Evolutionary conservation across 2,888 invertebrate species (phyloP).

Genomic region (Idaea straminata): DNA sequence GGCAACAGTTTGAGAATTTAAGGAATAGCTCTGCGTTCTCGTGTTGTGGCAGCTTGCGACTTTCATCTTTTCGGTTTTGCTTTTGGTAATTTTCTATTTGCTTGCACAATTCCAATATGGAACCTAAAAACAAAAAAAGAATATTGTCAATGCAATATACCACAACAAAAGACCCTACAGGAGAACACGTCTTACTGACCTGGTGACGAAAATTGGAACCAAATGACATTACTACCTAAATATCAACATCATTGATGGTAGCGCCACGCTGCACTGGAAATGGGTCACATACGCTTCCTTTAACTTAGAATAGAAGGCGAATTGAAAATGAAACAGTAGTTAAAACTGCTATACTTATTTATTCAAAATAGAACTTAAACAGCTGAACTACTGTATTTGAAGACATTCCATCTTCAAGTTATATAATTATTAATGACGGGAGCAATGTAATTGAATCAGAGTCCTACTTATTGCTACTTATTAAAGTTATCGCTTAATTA

Average conservation of each 20-base stretch:
- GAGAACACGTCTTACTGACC: neutral
- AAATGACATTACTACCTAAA: neutral
- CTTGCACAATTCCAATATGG: slow-evolving; percentile 67
- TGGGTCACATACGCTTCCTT: neutral
- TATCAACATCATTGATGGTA: neutral
- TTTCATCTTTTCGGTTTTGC: slow-evolving; percentile 71
- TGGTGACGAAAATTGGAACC: neutral
- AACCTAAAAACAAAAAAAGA: slow-evolving; percentile 74
- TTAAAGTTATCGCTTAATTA: neutral
- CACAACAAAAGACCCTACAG: slow-evolving; percentile 19
- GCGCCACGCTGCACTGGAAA: neutral
- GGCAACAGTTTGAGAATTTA: slow-evolving; percentile 64
- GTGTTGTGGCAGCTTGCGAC: slow-evolving; percentile 65
- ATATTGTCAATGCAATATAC: slow-evolving; percentile 63
- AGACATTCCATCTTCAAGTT: neutral
- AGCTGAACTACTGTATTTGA: neutral
- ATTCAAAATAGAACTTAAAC: neutral
- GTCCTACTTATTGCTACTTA: too few relatives aligned
- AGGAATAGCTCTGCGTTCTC: slow-evolving; percentile 70
- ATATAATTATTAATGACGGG: too few relatives aligned
- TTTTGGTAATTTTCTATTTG: slow-evolving; percentile 57
- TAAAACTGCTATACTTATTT: neutral
- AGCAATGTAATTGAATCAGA: too few relatives aligned
- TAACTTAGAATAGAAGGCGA: neutral
- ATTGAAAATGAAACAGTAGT: neutral